Evolutionary conservation across 2,888 invertebrate genomes (phyloP), one percentile per base, ranked within the genome.

Genomic region (Ormyrus labotus): DNA sequence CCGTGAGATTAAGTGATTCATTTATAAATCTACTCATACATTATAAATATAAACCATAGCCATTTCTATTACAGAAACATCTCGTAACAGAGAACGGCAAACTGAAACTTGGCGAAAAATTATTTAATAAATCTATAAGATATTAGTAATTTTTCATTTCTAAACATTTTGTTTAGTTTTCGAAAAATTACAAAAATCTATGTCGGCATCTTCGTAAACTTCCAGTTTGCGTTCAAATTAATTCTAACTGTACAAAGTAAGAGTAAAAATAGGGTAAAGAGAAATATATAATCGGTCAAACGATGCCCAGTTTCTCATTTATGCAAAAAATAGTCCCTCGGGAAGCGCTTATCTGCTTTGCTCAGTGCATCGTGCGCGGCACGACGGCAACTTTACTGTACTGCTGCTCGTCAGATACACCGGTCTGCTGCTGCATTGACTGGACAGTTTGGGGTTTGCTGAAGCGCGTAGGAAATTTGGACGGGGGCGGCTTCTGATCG

Each of bases 331-430:
- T 50, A 72, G 11, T 47, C 13, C 45, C 6, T 53, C 50, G 9
- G 11, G 7, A n/a, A 55, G 13, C 13, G 58, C 9, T 10, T 55
- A 47, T 13, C 10, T 50, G 13, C 9, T 48, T 50, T 11, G 10
- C n/a, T 78, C 84, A 89, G 82, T 89, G 87, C 78, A 88, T 85
- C 68, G 86, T 85, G 77, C 85, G 87, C 57, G 89, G 88, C 76
- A 87, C 87, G 72, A 88, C 87, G 50, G 88, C 87, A 64, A 90
- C 88, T 84, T 90, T 89, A 82, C 89, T 89, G 82, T 90, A 90
- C 67, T 88, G 88, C 63, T 89, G 88, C 51, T 90, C 89, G n/a
- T 82, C 81, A 47, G 76, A 67, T n/a, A 34, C 85, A 83, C 19
- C 45, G 55, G 47, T 63, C 45, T 55, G 77, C 50, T 8, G 70